Conservation (phyloP, 2,888 invertebrate genomes). For the Escarpia spicata region DNA sequence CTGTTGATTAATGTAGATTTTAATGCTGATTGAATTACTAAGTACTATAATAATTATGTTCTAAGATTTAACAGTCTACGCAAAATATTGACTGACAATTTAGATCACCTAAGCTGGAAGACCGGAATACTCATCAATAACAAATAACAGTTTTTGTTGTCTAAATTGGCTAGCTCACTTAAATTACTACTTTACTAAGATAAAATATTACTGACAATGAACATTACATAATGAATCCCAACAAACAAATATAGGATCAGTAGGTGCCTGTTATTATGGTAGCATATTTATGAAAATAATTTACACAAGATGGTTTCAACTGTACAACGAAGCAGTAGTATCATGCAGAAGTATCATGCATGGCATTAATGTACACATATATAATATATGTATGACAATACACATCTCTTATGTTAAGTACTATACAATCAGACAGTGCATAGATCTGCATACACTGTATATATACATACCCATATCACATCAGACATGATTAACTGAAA, state of each 20-base stretch:
- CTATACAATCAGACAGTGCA: neutral
- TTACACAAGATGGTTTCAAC: neutral
- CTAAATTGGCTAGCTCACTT: neutral
- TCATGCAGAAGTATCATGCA: too few species aligned
- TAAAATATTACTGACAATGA: too few species aligned
- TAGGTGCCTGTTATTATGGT: neutral
- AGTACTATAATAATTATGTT: too few species aligned
- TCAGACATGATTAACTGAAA: neutral
- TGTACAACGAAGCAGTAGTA: neutral
- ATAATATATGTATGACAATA: too few species aligned
- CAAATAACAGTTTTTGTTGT: neutral
- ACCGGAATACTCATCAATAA: neutral
- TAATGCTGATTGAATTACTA: too few species aligned
- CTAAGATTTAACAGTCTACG: too few species aligned
- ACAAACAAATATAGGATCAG: too few species aligned
- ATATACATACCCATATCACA: neutral
- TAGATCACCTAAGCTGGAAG: neutral
- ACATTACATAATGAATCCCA: too few species aligned
- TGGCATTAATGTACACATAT: neutral
- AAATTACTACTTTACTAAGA: too few species aligned
- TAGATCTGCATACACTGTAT: neutral
- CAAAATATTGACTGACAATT: too few species aligned
- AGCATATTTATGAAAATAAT: neutral
- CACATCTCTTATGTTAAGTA: neutral
- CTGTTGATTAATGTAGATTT: neutral